A percentile compares a stretch with the other conserved stretches of the same genome.
Conservation (phyloP, 2,888 invertebrate species). For the Drosophila villosipedis region DNA sequence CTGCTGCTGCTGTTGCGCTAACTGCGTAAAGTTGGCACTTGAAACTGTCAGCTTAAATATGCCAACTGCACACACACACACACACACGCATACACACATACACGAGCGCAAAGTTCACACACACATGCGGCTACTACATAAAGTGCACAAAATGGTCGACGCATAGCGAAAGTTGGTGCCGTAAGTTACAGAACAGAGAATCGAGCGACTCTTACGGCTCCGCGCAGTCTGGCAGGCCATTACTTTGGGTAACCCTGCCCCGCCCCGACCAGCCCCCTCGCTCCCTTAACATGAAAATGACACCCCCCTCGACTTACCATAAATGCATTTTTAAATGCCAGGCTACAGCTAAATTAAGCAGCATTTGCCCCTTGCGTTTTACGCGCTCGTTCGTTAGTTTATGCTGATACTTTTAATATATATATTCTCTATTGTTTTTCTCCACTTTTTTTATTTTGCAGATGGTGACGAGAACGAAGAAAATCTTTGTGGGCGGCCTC, state of each 20-base stretch:
- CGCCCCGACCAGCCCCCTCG: background rate
- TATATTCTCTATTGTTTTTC: slow-evolving; percentile 17
- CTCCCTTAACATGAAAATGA: background rate
- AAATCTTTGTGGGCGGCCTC: slow-evolving; percentile 99
- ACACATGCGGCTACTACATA: slow-evolving; percentile 64
- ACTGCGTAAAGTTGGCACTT: slow-evolving; percentile 81
- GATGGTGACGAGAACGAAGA: slow-evolving; percentile 99
- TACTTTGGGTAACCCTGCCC: slow-evolving; percentile 53
- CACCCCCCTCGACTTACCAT: slow-evolving; percentile 29
- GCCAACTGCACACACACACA: slow-evolving; percentile 67
- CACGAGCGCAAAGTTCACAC: slow-evolving; percentile 11
- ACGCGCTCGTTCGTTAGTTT: slow-evolving; percentile 46
- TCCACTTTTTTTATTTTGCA: slow-evolving; percentile 85
- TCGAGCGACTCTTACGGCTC: slow-evolving; percentile 48
- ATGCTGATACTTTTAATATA: slow-evolving; percentile 29
- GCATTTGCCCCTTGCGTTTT: slow-evolving; percentile 47
- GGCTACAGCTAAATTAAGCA: slow-evolving; percentile 58
- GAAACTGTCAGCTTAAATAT: slow-evolving; percentile 80
- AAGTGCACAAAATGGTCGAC: slow-evolving; percentile 76
- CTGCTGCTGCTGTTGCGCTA: slow-evolving; percentile 72
- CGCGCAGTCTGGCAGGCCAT: slow-evolving; percentile 60
- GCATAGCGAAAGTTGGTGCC: slow-evolving; percentile 72
- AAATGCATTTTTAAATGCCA: slow-evolving; percentile 75
- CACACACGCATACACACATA: slow-evolving; percentile 18
- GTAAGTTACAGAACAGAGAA: slow-evolving; percentile 64